These are phyloP conservation scores for Ctenodactylus gundi DNA, from an alignment of 2,113 vertebrate species.

Conservation along the genomic window DNA sequence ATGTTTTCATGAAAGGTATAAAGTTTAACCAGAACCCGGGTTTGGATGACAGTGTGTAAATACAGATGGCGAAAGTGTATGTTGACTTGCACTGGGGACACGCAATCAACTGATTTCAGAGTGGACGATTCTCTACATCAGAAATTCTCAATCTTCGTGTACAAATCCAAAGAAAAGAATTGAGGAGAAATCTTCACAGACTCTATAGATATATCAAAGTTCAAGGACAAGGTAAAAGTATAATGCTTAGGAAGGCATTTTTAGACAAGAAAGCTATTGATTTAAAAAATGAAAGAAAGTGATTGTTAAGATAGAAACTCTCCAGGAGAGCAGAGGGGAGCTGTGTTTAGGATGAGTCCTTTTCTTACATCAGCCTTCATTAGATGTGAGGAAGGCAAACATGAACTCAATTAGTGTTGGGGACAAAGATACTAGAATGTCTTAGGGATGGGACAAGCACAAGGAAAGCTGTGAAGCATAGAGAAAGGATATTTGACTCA, in stretches of 20 bases:
- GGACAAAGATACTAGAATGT: background rate
- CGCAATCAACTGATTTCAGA: background rate
- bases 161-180: background rate
- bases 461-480: background rate
- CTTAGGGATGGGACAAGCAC: background rate
- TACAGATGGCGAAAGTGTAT: background rate
- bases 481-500: background rate
- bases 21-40: background rate
- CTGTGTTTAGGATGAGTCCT: background rate
- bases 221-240: background rate
- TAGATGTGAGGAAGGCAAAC: background rate
- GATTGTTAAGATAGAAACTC: background rate
- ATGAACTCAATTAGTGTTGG: background rate
- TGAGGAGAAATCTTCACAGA: background rate
- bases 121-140: background rate
- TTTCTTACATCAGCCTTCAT: background rate
- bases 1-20: background rate
- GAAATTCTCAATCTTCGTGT: background rate
- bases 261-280: background rate
- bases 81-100: background rate
- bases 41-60: background rate
- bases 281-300: background rate
- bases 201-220: background rate
- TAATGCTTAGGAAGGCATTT: background rate
- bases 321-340: background rate